Conservation (phyloP, 92 coral and sea anemone genomes). For the Epizoanthus stellaris region DNA sequence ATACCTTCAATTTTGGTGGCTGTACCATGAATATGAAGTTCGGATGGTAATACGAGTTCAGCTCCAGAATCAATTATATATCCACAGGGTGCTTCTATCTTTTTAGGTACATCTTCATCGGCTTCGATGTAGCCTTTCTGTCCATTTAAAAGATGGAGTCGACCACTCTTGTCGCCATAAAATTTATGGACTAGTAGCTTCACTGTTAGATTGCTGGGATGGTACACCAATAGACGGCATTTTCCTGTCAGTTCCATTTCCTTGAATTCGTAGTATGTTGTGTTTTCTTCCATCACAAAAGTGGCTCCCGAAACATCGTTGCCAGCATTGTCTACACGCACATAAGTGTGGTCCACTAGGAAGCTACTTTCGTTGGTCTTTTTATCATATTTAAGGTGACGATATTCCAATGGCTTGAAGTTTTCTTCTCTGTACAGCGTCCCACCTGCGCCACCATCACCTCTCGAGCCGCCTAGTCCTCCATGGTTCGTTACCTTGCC, state of each 20-base stretch:
- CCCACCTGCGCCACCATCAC: slow-evolving; percentile 73
- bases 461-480: slow-evolving; percentile 62
- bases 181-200: slow-evolving; percentile 61
- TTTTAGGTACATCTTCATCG: slow-evolving; percentile 64
- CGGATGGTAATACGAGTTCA: slow-evolving; percentile 65
- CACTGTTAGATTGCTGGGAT: slow-evolving; percentile 47
- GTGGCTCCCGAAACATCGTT: slow-evolving; percentile 63
- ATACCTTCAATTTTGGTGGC: slow-evolving; percentile 58
- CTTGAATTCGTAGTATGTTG: slow-evolving; percentile 65
- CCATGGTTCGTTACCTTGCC: slow-evolving; percentile 76
- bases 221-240: slow-evolving; percentile 63
- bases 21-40: slow-evolving; percentile 74
- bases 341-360: slow-evolving; percentile 66
- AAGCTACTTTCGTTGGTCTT: slow-evolving; percentile 53
- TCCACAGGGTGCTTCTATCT: slow-evolving; percentile 75
- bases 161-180: slow-evolving; percentile 73
- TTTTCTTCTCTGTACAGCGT: slow-evolving; percentile 74
- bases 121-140: slow-evolving; percentile 65
- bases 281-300: slow-evolving; percentile 68
- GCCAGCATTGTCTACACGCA: slow-evolving; percentile 72
- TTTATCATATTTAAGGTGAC: slow-evolving; percentile 66
- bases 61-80: slow-evolving; percentile 65
- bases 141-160: slow-evolving; percentile 59
- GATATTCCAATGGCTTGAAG: slow-evolving; percentile 64
- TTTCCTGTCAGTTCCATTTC: slow-evolving; percentile 72